Conservation (phyloP, 2,888 invertebrate genomes). For the Agrotis puta region DNA sequence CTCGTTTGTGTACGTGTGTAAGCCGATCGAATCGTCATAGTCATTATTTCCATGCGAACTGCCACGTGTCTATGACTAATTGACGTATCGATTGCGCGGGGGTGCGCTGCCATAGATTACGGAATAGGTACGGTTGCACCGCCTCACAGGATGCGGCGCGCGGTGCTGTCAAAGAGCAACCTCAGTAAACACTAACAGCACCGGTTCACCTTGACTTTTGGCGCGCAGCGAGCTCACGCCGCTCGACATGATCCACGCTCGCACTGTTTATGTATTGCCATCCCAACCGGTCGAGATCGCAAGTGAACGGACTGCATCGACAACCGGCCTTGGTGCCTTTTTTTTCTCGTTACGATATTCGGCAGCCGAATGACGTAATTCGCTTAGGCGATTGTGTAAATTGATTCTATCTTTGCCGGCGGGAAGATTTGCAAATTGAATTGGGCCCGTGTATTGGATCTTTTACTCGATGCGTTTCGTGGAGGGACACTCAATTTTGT, state of each 20-base stretch:
- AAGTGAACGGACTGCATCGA: constrained; percentile 87
- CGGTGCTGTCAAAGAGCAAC: constrained; percentile 32
- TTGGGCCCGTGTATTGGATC: constrained; percentile 73
- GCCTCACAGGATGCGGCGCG: constrained; percentile 41
- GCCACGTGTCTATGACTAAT: constrained; percentile 81
- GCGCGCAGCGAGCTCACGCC: constrained; percentile 69
- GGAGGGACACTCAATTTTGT: constrained; percentile 62
- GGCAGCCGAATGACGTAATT: constrained; percentile 83
- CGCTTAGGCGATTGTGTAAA: constrained; percentile 79
- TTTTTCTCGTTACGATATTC: constrained; percentile 83
- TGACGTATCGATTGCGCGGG: constrained; percentile 69
- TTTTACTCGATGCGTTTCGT: constrained; percentile 63
- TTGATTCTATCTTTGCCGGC: constrained; percentile 78
- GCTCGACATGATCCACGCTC: constrained; percentile 57
- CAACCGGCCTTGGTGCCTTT: constrained; percentile 82
- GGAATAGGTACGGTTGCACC: constrained; percentile 24
- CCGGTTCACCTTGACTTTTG: constrained; percentile 88
- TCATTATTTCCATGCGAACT: constrained; percentile 78
- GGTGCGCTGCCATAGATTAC: constrained; percentile 36
- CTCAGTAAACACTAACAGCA: constrained; percentile 65
- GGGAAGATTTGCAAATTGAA: constrained; percentile 79
- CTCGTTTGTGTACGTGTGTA: constrained; percentile 68
- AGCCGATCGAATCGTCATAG: constrained; percentile 71
- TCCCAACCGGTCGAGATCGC: constrained; percentile 82
- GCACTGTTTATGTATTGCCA: constrained; percentile 74